A percentile compares a stretch with the other conserved stretches of the same genome.
phyloP scores from a whole-genome alignment of 2,888 invertebrate genomes.

The Epinotia bilunana region DNA sequence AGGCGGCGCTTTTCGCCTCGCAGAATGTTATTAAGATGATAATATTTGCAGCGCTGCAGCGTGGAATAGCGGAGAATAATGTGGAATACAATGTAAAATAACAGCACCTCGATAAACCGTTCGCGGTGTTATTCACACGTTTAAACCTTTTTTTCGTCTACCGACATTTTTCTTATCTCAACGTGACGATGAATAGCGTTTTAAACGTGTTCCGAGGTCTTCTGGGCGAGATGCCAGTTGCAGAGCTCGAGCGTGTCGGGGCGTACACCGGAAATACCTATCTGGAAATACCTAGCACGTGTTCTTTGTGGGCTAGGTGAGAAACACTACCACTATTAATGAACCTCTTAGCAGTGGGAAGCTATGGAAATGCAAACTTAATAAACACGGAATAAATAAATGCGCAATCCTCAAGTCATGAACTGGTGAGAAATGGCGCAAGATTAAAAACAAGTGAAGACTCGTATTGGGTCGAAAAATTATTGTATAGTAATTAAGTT shows the following conservation, averaged over 20 bases:
- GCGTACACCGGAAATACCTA: conserved; percentile 10
- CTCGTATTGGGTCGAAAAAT: no score
- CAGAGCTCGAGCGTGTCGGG: conserved; percentile 2
- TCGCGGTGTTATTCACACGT: conserved; percentile 19
- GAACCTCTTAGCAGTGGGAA: neutral
- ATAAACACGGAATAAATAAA: conserved; percentile 3
- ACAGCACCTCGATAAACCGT: neutral
- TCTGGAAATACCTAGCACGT: conserved; percentile 6
- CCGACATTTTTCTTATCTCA: conserved; percentile 39
- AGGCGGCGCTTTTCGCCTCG: conserved; percentile 6
- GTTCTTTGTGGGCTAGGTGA: neutral
- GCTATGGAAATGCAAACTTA: conserved; percentile 13
- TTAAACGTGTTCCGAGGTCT: conserved; percentile 38
- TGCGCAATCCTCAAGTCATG: neutral
- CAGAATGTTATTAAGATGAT: conserved; percentile 41
- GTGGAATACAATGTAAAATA: conserved; percentile 13
- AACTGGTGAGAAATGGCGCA: no score
- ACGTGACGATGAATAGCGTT: conserved; percentile 30
- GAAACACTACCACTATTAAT: conserved; percentile 10
- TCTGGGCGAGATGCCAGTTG: conserved; percentile 37
- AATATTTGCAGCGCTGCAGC: conserved; percentile 37
- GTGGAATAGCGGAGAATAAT: conserved; percentile 11
- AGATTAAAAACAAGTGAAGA: no score
- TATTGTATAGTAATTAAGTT: no score
- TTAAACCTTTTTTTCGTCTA: conserved; percentile 6